Base-by-base conservation (phyloP, 2,113 vertebrate species). In the Coreoperca whiteheadi region DNA sequence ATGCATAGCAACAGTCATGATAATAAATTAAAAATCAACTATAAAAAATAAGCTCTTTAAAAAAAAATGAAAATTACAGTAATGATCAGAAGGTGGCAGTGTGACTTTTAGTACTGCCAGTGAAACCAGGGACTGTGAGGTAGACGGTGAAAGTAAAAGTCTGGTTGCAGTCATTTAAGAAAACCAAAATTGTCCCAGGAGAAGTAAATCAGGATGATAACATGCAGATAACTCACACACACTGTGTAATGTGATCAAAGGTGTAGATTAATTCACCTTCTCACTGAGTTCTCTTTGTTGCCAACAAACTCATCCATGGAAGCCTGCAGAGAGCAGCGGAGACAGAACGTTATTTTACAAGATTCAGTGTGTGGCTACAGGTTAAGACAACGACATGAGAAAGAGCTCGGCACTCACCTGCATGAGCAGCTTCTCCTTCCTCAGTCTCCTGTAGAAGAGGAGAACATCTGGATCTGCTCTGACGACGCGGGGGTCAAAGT, bases 401-500 rank as follows among this genome's bases (percentile, higher is more conserved):
- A 5, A 23, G 21, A 70, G 28, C 50, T 54, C 41, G 54, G 10
- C 25, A 77, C 89, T 88, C 82, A 96, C 97, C 95, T 96, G 95
- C 84, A 91, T 68, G 7, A 96, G 92, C 6, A 94, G 81, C 74
- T 93, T 74, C 80, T 94, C 94, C 68, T 81, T 95, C 88, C 85
- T 94, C 85, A 99, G 93, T 37, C 91, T 94, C 43, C 90, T 95
- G 34, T 99, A 99, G 91, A 97, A 99, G 11, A 90, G 86, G 7
- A 99, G 91, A 57, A 98, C 98, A 0, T 95, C 96, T 7, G 96
- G 93, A 87, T 99, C 95, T 21, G 98, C 98, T 82, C 94, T 95
- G 76, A 99, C 98, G 50, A 96, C 97, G 3, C 65, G 90, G 0
- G 97, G 96, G 87, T 99, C 95, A 85, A 99, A 99, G 85, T 99